A percentile compares a stretch with the other conserved stretches of the same genome.
Evolutionary conservation across 1,140 invertebrate genomes (phyloP).

Genomic region (Eriosoma lanigerum): DNA sequence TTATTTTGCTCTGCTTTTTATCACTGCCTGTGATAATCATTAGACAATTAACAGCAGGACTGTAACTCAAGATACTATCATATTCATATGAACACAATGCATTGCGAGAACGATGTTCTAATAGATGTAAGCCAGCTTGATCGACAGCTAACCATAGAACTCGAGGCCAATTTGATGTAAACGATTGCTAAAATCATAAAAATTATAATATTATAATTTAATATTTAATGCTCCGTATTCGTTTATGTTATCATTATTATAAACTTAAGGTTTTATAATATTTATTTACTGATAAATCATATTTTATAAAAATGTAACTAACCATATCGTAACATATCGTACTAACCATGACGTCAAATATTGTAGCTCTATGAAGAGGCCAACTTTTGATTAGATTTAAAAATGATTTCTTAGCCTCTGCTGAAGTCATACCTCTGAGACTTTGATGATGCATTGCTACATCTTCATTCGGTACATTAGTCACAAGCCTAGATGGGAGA

Average conservation of each 20-base stretch:
- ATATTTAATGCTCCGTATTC: no score
- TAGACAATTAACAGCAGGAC: slow-evolving; percentile 81
- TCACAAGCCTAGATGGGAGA: slow-evolving; percentile 76
- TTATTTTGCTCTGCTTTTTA: slow-evolving; percentile 88
- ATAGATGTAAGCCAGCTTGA: slow-evolving; percentile 86
- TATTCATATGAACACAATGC: slow-evolving; percentile 88
- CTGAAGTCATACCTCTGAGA: slow-evolving; percentile 78
- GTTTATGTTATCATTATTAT: no score
- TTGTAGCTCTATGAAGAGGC: slow-evolving; percentile 88
- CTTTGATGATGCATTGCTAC: slow-evolving; percentile 85
- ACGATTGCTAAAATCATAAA: slow-evolving; percentile 74
- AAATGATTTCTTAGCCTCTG: slow-evolving; percentile 87
- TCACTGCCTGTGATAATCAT: slow-evolving; percentile 87
- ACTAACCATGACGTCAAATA: slow-evolving; percentile 89
- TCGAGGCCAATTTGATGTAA: slow-evolving; percentile 92
- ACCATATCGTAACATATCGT: no score
- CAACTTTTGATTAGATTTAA: slow-evolving; percentile 92
- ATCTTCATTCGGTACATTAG: slow-evolving; percentile 72
- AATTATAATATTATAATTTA: no score
- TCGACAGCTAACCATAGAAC: slow-evolving; percentile 89
- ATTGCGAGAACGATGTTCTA: slow-evolving; percentile 84
- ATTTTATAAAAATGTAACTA: no score
- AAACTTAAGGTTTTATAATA: no score
- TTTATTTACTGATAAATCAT: no score
- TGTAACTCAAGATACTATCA: slow-evolving; percentile 81